Base-by-base conservation (phyloP, 2,888 invertebrate species). In the Leptopterna dolabrata region DNA sequence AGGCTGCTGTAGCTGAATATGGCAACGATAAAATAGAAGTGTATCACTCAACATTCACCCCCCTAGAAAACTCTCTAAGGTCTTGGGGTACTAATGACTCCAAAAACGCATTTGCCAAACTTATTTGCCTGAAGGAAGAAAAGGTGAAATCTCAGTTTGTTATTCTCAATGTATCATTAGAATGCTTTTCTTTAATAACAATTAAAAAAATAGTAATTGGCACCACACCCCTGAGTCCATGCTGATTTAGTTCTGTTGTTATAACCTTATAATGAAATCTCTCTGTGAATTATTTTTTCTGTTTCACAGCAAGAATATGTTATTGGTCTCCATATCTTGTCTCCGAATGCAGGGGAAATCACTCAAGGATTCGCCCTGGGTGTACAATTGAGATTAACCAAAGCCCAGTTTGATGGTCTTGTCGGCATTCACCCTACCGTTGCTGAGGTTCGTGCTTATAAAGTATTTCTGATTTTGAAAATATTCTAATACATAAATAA, bases 291-390 rank as follows among this genome's bases (percentile, higher is more conserved):
- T n/a, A n/a, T n/a, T n/a, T n/a, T 63, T 9, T 24, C 24, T 63
- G 7, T 63, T 63, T 19, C 24, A 24, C 88, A 92, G 91, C 92
- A 93, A 89, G 95, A 96, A 92, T 94, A 93, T 90, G 94, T 98
- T 36, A 92, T 98, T 81, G 98, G 98, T 0, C 94, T 98, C 91
- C 98, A 98, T 92, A 97, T 97, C 91, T 93, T 97, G 89, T 98
- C 98, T 0, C 98, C 98, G 0, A 95, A 95, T 90, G 98, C 98
- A 78, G 98, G 98, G 0, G 98, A 98, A 93, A 95, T 98, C 88
- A 97, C 97, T 89, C 98, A 98, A 94, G 98, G 98, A 90, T 98
- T 97, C 93, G 96, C 97, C 0, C 95, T 95, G 30, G 98, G 97
- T 24, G 91, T 98, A 43, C 97, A 97, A 90, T 91, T 93, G 87